phyloP scores from a whole-genome alignment of 2,797 vertebrate genomes.

The Malacoraja senta region DNA sequence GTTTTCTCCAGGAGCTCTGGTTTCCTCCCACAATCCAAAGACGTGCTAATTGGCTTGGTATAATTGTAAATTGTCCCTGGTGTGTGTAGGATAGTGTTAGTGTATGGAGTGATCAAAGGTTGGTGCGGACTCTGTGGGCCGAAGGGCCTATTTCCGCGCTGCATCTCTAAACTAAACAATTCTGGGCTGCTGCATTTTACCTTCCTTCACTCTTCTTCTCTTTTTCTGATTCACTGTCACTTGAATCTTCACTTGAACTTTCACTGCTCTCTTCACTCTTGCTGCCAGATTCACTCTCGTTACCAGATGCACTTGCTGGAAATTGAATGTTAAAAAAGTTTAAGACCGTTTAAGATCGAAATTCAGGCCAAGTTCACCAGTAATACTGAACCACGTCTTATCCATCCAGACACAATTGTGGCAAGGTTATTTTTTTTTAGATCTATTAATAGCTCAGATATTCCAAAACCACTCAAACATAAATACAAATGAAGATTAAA shows the following conservation, averaged over 20 bases:
- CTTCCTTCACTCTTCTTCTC: conserved; percentile 52
- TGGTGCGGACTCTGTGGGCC: too few relatives aligned
- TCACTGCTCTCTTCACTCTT: conserved; percentile 58
- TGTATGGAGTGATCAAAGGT: too few relatives aligned
- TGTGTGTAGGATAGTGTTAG: too few relatives aligned
- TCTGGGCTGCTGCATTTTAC: conserved; percentile 49
- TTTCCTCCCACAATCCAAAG: too few relatives aligned
- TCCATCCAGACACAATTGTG: neutral
- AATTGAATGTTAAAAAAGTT: conserved; percentile 40
- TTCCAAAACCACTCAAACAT: neutral
- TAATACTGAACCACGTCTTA: neutral
- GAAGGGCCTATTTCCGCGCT: too few relatives aligned
- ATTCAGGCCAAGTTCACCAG: neutral
- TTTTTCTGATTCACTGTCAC: conserved; percentile 57
- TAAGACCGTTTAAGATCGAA: neutral
- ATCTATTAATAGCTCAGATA: neutral
- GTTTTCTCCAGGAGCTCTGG: too few relatives aligned
- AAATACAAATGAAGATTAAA: neutral
- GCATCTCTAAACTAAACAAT: neutral
- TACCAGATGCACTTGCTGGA: conserved; percentile 59
- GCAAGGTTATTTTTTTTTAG: neutral
- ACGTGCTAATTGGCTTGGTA: too few relatives aligned
- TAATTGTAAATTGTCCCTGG: too few relatives aligned
- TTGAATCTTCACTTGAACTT: conserved; percentile 59
- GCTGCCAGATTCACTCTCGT: conserved; percentile 55